These are phyloP conservation scores for Craseonycteris thonglongyai DNA, from an alignment of 2,113 vertebrate species.

Conservation along the genomic window DNA sequence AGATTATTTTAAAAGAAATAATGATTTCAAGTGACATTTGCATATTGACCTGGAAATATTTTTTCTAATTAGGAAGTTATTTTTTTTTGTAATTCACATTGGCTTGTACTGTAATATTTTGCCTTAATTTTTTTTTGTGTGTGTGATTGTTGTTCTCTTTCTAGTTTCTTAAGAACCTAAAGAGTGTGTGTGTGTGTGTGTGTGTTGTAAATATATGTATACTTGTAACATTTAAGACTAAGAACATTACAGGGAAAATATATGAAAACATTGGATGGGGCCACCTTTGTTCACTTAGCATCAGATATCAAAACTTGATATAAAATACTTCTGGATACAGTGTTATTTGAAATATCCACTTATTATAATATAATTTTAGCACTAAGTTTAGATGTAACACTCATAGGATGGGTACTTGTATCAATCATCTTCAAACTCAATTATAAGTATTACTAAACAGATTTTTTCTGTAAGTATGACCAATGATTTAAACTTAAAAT, in stretches of 20 bases:
- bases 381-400: neutral
- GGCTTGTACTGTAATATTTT: neutral
- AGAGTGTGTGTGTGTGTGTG: neutral
- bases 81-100: neutral
- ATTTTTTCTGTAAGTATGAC: neutral
- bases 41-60: neutral
- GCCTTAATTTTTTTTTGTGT: neutral
- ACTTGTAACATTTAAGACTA: neutral
- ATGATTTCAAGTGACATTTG: neutral
- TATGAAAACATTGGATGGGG: neutral
- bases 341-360: neutral
- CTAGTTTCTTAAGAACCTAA: neutral
- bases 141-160: neutral
- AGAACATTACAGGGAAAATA: neutral
- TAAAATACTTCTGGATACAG: neutral
- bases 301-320: neutral
- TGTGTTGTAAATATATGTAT: neutral
- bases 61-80: neutral
- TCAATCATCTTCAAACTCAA: neutral
- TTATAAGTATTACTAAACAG: neutral
- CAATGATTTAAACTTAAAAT: neutral
- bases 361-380: neutral
- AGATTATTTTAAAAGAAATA: conserved; percentile 38
- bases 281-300: neutral
- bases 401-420: neutral